Evolutionary conservation across 2,797 vertebrate species (phyloP).

Genomic region (Notamacropus eugenii): DNA sequence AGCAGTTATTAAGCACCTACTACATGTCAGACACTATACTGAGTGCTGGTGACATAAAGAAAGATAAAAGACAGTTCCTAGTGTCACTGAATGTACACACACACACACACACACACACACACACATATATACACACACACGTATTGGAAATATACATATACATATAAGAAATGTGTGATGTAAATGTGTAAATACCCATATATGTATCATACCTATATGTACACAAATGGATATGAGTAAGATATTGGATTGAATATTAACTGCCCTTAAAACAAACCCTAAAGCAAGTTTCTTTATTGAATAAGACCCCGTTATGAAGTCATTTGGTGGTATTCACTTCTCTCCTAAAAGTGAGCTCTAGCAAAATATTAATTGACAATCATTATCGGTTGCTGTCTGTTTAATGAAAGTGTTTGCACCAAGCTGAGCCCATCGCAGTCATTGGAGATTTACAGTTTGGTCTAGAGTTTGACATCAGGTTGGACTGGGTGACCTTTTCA

Average conservation of each 20-base stretch:
- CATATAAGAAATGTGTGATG: background rate
- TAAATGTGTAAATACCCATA: background rate
- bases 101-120: background rate
- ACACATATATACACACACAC: accelerated
- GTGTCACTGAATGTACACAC: background rate
- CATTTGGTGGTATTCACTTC: background rate
- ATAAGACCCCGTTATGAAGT: slow-evolving; percentile 21
- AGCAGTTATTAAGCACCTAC: background rate
- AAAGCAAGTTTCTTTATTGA: background rate
- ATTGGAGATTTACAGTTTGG: background rate
- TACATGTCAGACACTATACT: background rate
- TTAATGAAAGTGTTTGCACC: background rate
- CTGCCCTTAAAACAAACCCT: background rate
- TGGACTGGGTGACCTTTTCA: background rate
- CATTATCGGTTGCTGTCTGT: background rate
- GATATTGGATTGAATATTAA: background rate
- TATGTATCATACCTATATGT: background rate
- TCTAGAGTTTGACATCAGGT: background rate
- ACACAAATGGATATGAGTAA: background rate
- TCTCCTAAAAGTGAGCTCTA: background rate
- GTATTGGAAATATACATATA: background rate
- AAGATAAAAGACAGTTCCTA: background rate
- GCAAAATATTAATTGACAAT: background rate
- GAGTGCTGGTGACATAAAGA: background rate
- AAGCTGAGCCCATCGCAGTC: accelerated